These are phyloP conservation scores for Phrynosoma platyrhinos DNA, from an alignment of 2,113 vertebrate genomes.

Conservation along the genomic window DNA sequence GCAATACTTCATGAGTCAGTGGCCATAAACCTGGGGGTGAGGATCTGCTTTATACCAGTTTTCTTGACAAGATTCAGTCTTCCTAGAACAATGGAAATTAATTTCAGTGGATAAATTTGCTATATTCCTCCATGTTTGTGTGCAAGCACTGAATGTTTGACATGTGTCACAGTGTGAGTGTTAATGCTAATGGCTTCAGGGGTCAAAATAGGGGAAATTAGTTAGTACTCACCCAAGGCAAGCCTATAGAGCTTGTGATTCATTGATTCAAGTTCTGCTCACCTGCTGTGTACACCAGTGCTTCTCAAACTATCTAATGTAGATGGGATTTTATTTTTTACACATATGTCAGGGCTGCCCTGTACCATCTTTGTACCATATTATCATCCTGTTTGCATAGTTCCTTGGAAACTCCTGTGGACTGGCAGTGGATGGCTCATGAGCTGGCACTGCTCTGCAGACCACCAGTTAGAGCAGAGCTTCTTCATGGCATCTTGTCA, in stretches of 20 bases:
- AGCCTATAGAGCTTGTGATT: background rate
- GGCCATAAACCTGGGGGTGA: background rate
- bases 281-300: background rate
- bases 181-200: background rate
- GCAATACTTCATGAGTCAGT: conserved; percentile 1
- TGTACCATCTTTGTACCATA: too few species aligned
- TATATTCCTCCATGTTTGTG: background rate
- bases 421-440: too few species aligned
- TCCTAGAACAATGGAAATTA: background rate
- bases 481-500: background rate
- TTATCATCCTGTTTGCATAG: too few species aligned
- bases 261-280: background rate
- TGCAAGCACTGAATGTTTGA: background rate
- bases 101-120: background rate
- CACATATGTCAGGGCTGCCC: too few species aligned
- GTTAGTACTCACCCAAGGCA: background rate
- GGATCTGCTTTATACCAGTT: conserved; percentile 11
- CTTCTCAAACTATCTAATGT: too few species aligned
- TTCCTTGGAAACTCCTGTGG: too few species aligned
- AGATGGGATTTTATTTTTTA: too few species aligned
- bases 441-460: too few species aligned
- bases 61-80: background rate
- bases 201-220: background rate
- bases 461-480: too few species aligned
- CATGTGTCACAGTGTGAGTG: background rate